A percentile compares a stretch with the other conserved stretches of the same genome.
phyloP scores from a whole-genome alignment of 2,113 vertebrate species.

The Chionodraco myersi region DNA sequence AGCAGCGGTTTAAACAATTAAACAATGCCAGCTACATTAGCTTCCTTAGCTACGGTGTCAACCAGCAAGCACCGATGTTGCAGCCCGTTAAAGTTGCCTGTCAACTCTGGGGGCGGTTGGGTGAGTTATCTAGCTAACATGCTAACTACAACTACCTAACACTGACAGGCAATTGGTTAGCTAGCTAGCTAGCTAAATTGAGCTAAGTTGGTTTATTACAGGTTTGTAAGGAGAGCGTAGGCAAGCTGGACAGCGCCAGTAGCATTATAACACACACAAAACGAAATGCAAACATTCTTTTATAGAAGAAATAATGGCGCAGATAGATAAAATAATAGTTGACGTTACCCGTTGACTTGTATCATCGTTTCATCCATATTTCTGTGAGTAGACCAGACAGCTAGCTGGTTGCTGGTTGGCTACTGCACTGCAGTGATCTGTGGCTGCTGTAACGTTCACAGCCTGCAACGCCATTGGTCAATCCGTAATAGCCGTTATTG shows the following conservation, averaged over 20 bases:
- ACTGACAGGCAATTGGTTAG: constrained; percentile 26
- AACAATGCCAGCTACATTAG: constrained; percentile 16
- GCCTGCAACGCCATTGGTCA: constrained; percentile 37
- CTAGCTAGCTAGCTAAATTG: constrained; percentile 50
- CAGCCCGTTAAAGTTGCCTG: constrained; percentile 29
- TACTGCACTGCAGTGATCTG: constrained; percentile 71
- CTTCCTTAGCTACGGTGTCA: constrained; percentile 20
- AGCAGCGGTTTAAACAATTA: neutral
- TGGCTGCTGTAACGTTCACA: constrained; percentile 44
- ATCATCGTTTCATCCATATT: constrained; percentile 74
- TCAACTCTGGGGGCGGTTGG: constrained; percentile 9
- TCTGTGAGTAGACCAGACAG: constrained; percentile 30
- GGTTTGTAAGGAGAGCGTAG: constrained; percentile 32
- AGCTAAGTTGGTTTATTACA: constrained; percentile 61
- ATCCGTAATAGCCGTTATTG: constrained; percentile 57
- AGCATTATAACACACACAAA: neutral
- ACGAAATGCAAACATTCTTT: neutral
- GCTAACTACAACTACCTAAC: constrained; percentile 3
- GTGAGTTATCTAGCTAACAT: constrained; percentile 10
- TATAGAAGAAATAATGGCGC: no score
- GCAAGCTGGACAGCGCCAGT: neutral
- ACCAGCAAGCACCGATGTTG: neutral
- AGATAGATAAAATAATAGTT: neutral
- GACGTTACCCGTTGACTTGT: constrained; percentile 71
- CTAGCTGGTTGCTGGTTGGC: constrained; percentile 71